These are phyloP conservation scores for Thomomys bottae DNA, from an alignment of 2,113 vertebrate species.

Conservation along the genomic window DNA sequence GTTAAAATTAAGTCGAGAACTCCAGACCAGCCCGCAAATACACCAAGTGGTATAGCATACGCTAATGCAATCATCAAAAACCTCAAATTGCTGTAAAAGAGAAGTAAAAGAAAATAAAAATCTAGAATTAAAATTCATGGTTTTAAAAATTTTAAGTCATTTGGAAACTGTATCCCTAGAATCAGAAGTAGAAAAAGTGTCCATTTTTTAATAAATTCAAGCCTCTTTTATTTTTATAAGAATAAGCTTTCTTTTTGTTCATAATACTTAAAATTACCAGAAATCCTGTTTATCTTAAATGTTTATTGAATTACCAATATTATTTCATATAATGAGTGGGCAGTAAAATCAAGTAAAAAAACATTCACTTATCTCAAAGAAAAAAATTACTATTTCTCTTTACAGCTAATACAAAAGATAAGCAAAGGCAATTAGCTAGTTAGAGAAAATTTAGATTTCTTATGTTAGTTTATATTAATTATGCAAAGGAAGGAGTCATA, in stretches of 20 bases:
- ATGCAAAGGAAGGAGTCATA: not conserved
- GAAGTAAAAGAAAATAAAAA: conserved; percentile 50
- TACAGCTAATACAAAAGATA: not conserved
- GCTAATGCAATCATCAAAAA: conserved; percentile 98
- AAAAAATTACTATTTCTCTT: conserved; percentile 36
- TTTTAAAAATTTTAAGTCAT: conserved; percentile 47
- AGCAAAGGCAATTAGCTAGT: not conserved
- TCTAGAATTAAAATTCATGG: conserved; percentile 49
- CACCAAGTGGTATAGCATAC: conserved; percentile 95
- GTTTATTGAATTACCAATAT: conserved; percentile 26
- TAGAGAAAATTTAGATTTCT: conserved; percentile 3
- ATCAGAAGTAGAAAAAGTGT: conserved; percentile 46
- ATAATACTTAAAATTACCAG: conserved; percentile 20
- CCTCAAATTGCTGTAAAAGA: conserved; percentile 90
- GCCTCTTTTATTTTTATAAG: conserved; percentile 33
- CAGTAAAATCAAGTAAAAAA: not conserved
- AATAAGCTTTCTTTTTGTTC: not conserved
- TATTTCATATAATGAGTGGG: not conserved
- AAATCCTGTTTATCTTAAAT: not conserved
- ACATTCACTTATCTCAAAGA: conserved; percentile 12
- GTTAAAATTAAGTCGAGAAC: conserved; percentile 97
- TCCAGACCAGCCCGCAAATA: conserved; percentile 96
- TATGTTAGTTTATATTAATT: not conserved
- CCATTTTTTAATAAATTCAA: conserved; percentile 39
- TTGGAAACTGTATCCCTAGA: conserved; percentile 14